These are phyloP conservation scores for Drosophila infuscata DNA, from an alignment of 2,888 invertebrate species.

Conservation along the genomic window DNA sequence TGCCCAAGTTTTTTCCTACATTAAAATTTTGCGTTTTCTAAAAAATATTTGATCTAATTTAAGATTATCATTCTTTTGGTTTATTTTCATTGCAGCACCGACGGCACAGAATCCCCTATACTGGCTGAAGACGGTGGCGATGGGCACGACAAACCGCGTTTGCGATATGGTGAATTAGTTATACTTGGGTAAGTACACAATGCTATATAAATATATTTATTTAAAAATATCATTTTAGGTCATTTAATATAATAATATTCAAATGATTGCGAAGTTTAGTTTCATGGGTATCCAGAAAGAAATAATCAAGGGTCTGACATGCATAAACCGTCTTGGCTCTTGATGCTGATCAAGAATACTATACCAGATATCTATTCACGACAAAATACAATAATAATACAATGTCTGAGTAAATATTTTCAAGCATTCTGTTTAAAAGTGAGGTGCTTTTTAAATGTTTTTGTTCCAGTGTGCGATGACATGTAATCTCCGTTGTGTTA, in stretches of 20 bases:
- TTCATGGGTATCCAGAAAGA: neutral
- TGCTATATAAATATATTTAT: neutral
- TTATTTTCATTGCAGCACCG: slow-evolving; percentile 86
- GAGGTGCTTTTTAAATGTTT: neutral
- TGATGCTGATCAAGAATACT: no score
- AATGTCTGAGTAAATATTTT: neutral
- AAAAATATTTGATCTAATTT: slow-evolving; percentile 18
- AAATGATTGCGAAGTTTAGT: neutral
- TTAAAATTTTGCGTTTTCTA: neutral
- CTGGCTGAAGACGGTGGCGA: slow-evolving; percentile 90
- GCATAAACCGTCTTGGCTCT: no score
- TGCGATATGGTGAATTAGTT: slow-evolving; percentile 97
- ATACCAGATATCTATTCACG: neutral
- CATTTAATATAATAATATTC: neutral
- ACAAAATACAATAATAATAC: neutral
- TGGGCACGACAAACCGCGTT: slow-evolving; percentile 92
- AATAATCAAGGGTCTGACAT: no score
- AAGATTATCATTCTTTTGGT: neutral
- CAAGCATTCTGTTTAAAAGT: neutral
- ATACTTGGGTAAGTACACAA: slow-evolving; percentile 92
- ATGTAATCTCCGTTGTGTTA: slow-evolving; percentile 10
- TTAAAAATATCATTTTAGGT: neutral
- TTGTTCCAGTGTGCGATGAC: slow-evolving; percentile 16
- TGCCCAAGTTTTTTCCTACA: neutral
- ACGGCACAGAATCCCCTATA: slow-evolving; percentile 90